Base-by-base conservation (phyloP, 2,113 vertebrate genomes). In the Tragelaphus imberbis region DNA sequence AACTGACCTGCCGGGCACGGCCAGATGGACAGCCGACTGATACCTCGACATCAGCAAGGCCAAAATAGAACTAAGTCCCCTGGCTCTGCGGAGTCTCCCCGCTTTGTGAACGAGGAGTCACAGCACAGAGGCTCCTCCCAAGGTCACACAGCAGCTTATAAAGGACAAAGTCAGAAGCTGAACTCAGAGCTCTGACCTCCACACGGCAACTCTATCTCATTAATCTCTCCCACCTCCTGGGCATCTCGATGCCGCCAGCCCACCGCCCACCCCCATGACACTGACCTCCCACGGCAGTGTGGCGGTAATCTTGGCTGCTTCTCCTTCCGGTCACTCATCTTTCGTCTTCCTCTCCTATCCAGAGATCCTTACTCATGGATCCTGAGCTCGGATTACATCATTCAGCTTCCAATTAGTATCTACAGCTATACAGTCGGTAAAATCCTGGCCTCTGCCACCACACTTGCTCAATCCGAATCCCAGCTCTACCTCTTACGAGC, bases 21-120 rank as follows among this genome's bases (percentile, higher is more conserved):
- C 84, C 96, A 96, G 94, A 94, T 90, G 90, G 95, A 91, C 84
- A 75, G 47, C 88, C 68, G 40, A 71, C 36, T 61, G 63, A 88
- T 15, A 65, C 63, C 56, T 86, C 3, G 9, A 33, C 6, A 90
- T 94, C 71, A 86, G 53, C 47, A 90, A 51, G 21, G 90, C 36
- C 89, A 81, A 88, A 89, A 92, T 25, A 92, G 88, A 59, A 82
- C 56, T 16, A n/a, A 55, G 55, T 82, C 4, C 1, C 71, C 12
- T 2, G 7, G 55, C 65, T 93, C 68, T 49, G 21, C 10, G 10
- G 40, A 49, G 44, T 40, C n/a, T 33, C 4, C 33, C 82, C 68
- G 4, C 12, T 68, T 68, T 77, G 53, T 33, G 71, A 84, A 84
- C 33, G 9, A 61, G 58, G 16, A 89, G 92, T 23, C n/a, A 36